A percentile compares a stretch with the other conserved stretches of the same genome.
Conservation (phyloP, 1,140 invertebrate genomes). For the Panagrolaimus sp. region DNA sequence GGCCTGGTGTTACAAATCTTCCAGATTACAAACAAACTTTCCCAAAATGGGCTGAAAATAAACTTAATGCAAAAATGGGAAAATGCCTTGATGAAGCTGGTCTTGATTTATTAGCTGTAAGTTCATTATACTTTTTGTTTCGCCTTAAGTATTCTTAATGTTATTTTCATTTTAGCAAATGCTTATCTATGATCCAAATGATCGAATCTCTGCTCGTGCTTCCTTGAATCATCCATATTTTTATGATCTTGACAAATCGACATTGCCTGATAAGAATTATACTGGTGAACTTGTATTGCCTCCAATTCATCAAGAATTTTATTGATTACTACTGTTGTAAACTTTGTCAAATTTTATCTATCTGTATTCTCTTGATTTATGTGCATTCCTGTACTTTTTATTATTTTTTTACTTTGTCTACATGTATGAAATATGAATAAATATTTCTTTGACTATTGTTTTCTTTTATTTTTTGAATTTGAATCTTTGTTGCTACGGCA, state of each 20-base stretch:
- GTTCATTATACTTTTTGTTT: slow-evolving; percentile 50
- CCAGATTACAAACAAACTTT: slow-evolving; percentile 84
- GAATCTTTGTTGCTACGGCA: no score
- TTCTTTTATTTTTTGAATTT: no score
- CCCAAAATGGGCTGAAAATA: slow-evolving; percentile 76
- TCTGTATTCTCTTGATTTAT: no score
- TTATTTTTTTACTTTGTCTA: no score
- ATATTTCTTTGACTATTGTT: no score
- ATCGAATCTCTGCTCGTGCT: slow-evolving; percentile 71
- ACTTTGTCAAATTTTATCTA: no score
- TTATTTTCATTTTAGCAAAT: slow-evolving; percentile 66
- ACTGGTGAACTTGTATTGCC: no score
- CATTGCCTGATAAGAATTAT: background rate
- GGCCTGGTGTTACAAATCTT: slow-evolving; percentile 78
- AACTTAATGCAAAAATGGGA: slow-evolving; percentile 60
- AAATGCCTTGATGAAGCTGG: slow-evolving; percentile 59
- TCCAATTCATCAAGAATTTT: no score
- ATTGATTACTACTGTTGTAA: no score
- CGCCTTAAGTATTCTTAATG: slow-evolving; percentile 1
- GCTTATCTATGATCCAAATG: slow-evolving; percentile 73
- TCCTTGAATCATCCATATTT: slow-evolving; percentile 75
- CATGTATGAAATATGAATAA: no score
- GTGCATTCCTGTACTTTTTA: no score
- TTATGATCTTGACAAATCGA: slow-evolving; percentile 49
- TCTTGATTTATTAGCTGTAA: slow-evolving; percentile 70